These are phyloP conservation scores for Atethmia centrago DNA, from an alignment of 2,888 invertebrate genomes.

Conservation along the genomic window DNA sequence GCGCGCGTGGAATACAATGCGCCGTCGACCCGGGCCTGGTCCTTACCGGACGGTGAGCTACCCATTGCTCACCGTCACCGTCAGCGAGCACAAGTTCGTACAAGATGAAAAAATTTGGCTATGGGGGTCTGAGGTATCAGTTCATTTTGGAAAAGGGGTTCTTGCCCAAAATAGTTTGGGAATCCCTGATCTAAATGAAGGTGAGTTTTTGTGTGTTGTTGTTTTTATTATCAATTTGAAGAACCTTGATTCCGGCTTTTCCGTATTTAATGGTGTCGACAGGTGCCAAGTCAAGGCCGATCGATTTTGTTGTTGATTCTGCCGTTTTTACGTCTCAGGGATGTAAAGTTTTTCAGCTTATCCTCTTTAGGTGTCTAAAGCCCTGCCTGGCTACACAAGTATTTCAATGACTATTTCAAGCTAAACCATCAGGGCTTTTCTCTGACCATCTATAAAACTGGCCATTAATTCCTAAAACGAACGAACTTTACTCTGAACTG, in stretches of 20 bases:
- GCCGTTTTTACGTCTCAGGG: not conserved
- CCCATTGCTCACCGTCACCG: too few species aligned
- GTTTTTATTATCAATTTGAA: not conserved
- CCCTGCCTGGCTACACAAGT: not conserved
- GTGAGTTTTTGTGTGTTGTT: constrained; percentile 8
- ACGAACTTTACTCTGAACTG: not conserved
- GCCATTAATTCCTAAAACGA: not conserved
- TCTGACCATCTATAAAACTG: not conserved
- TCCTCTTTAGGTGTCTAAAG: not conserved
- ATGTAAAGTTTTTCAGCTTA: not conserved
- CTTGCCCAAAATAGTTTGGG: too few species aligned
- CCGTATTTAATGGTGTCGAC: not conserved
- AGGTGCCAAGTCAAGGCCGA: not conserved
- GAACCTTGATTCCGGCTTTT: not conserved
- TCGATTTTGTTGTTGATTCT: not conserved
- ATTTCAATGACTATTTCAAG: not conserved
- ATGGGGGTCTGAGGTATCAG: too few species aligned
- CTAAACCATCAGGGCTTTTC: not conserved
- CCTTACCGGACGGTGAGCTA: too few species aligned
- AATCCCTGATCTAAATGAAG: too few species aligned
- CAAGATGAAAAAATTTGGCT: too few species aligned
- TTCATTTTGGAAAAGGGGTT: too few species aligned
- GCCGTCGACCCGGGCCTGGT: too few species aligned
- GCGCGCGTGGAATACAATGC: too few species aligned
- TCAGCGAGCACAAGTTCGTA: too few species aligned